These are phyloP conservation scores for Salvelinus sp. DNA, from an alignment of 2,113 vertebrate species.

Conservation along the genomic window DNA sequence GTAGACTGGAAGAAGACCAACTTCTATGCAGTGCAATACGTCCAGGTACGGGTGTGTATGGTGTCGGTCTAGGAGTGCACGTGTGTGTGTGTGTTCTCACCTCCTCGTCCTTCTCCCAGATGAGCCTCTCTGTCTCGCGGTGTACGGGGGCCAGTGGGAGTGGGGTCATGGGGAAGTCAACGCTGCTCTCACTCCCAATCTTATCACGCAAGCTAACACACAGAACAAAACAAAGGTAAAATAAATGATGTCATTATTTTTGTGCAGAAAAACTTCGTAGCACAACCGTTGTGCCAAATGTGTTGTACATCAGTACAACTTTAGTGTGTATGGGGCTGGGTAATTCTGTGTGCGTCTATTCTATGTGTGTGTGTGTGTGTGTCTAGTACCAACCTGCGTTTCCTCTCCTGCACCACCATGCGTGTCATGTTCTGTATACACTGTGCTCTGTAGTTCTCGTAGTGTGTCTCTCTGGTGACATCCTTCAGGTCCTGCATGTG, in stretches of 20 bases:
- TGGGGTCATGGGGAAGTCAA: slow-evolving; percentile 74
- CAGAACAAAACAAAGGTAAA: slow-evolving; percentile 7
- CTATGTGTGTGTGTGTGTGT: not conserved
- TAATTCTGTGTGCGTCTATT: not conserved
- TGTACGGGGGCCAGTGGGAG: slow-evolving; percentile 82
- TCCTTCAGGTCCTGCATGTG: slow-evolving; percentile 99
- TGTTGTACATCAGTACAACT: no score
- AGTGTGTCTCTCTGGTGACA: slow-evolving; percentile 88
- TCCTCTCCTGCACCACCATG: slow-evolving; percentile 88
- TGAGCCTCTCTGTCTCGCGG: slow-evolving; percentile 82
- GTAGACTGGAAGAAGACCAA: slow-evolving; percentile 99
- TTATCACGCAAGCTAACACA: slow-evolving; percentile 78
- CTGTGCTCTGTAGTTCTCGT: slow-evolving; percentile 93
- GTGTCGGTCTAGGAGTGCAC: no score
- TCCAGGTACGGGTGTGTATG: slow-evolving; percentile 81
- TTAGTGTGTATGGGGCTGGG: not conserved
- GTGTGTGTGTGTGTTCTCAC: slow-evolving; percentile 59
- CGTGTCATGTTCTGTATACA: slow-evolving; percentile 96
- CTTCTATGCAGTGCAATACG: slow-evolving; percentile 95
- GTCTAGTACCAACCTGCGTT: slow-evolving; percentile 81
- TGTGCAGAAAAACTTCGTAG: no score
- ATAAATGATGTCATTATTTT: not conserved
- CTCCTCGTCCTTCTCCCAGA: slow-evolving; percentile 93
- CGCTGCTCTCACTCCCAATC: slow-evolving; percentile 73
- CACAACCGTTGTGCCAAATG: no score